Conservation (phyloP, 2,797 vertebrate species). For the Brachyrhaphis roseni region DNA sequence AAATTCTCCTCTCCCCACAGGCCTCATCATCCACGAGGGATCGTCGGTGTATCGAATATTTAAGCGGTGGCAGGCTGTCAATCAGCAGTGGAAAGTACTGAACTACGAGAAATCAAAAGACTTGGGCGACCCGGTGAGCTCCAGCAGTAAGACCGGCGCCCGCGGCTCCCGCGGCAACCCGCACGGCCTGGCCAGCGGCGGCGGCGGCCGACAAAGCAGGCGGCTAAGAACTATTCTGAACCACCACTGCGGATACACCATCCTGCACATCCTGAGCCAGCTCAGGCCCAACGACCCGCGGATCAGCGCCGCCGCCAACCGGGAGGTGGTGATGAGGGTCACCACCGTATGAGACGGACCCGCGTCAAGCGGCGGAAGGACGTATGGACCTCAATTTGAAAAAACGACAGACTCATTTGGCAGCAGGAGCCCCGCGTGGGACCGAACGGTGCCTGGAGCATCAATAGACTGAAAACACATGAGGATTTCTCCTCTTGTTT, state of each 20-base stretch:
- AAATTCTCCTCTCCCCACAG: conserved; percentile 64
- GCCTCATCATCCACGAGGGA: conserved; percentile 93
- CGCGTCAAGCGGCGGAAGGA: conserved; percentile 26
- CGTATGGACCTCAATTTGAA: conserved; percentile 27
- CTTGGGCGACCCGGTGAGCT: conserved; percentile 88
- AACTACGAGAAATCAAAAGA: conserved; percentile 96
- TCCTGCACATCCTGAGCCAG: conserved; percentile 93
- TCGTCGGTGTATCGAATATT: conserved; percentile 94
- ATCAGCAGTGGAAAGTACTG: conserved; percentile 95
- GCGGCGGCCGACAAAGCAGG: conserved; percentile 81
- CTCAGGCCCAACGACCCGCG: conserved; percentile 89
- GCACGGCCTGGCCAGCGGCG: conserved; percentile 80
- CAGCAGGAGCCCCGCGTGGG: conserved; percentile 32
- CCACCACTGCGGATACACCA: conserved; percentile 95
- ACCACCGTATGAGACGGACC: conserved; percentile 87
- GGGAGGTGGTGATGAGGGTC: conserved; percentile 95
- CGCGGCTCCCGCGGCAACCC: conserved; percentile 86
- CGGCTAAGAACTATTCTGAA: conserved; percentile 94
- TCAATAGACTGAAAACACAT: conserved; percentile 48
- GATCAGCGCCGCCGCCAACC: conserved; percentile 84
- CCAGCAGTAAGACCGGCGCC: conserved; percentile 82
- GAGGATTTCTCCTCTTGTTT: conserved; percentile 68
- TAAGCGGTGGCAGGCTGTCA: conserved; percentile 95
- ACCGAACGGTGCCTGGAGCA: conserved; percentile 52
- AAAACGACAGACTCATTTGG: conserved; percentile 31